A percentile compares a stretch with the other conserved stretches of the same genome.
These are phyloP conservation scores for Ernsta delagoae DNA, from an alignment of 2,888 invertebrate genomes.

Conservation along the genomic window DNA sequence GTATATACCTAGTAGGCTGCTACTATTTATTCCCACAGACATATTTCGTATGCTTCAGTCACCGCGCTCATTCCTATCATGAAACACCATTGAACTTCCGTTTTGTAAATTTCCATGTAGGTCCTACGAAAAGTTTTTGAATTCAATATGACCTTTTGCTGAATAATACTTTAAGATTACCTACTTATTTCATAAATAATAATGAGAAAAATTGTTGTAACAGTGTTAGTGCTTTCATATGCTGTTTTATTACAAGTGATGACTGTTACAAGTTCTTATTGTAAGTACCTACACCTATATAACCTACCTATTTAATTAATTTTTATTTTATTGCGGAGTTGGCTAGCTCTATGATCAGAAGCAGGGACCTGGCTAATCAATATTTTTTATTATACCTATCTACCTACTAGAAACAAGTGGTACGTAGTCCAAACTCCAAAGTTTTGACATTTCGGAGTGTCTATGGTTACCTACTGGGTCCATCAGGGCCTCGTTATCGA, in stretches of 20 bases:
- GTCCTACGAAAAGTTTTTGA: neutral
- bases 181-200: neutral
- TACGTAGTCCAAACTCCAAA: too few relatives aligned
- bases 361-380: too few relatives aligned
- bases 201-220: conserved; percentile 49
- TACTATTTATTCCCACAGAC: conserved; percentile 58
- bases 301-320: too few relatives aligned
- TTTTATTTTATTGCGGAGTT: neutral
- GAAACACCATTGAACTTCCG: conserved; percentile 17
- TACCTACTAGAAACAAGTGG: too few relatives aligned
- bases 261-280: conserved; percentile 46
- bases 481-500: too few relatives aligned
- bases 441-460: too few relatives aligned
- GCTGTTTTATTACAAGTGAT: conserved; percentile 42
- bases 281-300: too few relatives aligned
- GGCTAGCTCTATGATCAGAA: too few relatives aligned
- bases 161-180: neutral
- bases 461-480: too few relatives aligned
- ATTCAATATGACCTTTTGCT: neutral
- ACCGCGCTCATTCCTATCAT: conserved; percentile 50
- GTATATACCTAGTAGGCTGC: too few relatives aligned
- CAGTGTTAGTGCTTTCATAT: conserved; percentile 41
- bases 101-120: neutral
- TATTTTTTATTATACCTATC: too few relatives aligned
- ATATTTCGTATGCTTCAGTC: conserved; percentile 56